Evolutionary conservation across 2,797 vertebrate species (phyloP).

Genomic region (Knipowitschia caucasica): DNA sequence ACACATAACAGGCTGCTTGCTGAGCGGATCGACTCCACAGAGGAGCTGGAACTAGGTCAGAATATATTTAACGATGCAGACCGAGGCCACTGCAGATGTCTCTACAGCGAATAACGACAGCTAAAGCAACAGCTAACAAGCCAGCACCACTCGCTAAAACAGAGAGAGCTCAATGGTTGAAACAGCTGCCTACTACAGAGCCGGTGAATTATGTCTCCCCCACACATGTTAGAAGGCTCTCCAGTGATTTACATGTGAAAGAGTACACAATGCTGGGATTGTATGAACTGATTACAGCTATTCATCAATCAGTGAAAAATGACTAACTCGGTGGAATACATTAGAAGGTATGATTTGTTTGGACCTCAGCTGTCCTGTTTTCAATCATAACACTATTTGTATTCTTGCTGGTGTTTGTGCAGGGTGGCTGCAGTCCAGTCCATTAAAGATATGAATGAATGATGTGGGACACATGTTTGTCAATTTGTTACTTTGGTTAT

Average conservation of each 20-base stretch:
- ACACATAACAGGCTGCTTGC: constrained; percentile 17
- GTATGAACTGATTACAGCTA: constrained; percentile 3
- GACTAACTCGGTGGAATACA: constrained; percentile 2
- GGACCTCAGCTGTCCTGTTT: not conserved
- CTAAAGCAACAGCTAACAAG: constrained; percentile 32
- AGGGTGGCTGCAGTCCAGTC: not conserved
- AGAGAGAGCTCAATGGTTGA: constrained; percentile 6
- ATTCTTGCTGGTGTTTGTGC: not conserved
- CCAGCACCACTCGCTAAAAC: not conserved
- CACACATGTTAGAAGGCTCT: constrained; percentile 10
- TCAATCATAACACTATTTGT: not conserved
- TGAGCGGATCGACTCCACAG: constrained; percentile 19
- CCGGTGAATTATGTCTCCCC: constrained; percentile 38
- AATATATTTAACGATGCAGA: constrained; percentile 36
- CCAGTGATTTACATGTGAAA: constrained; percentile 8
- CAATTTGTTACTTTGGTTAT: not conserved
- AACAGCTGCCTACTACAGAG: constrained; percentile 45
- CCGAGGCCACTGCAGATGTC: constrained; percentile 60
- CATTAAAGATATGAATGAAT: not conserved
- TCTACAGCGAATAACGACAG: constrained; percentile 48
- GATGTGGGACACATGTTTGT: too few species aligned
- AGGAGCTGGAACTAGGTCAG: constrained; percentile 54
- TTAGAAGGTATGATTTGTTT: not conserved
- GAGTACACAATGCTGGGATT: constrained; percentile 9
- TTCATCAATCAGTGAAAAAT: constrained; percentile 9